Evolutionary conservation across 37 sponge, comb jelly and placozoan genomes (phyloP).

Genomic region (Chondrosia reniformis): DNA sequence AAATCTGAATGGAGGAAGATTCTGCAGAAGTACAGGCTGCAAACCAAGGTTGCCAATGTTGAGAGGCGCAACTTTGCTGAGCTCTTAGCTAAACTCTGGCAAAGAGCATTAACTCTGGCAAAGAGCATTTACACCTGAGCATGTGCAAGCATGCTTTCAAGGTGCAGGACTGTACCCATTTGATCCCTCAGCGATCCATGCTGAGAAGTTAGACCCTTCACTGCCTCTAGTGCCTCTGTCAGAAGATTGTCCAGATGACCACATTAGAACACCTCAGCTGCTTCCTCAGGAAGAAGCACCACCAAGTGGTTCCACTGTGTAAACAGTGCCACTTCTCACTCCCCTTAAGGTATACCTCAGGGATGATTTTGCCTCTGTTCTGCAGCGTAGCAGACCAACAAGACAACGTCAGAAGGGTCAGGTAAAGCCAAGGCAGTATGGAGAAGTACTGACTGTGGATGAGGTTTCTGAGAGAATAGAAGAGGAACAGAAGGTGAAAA

Average conservation of each 20-base stretch:
- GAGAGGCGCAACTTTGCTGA: neutral
- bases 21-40: neutral
- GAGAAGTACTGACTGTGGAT: slow-evolving; percentile 44
- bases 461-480: slow-evolving; percentile 26
- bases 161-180: slow-evolving; percentile 33
- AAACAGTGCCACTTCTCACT: neutral
- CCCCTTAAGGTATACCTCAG: neutral
- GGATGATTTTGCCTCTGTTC: neutral
- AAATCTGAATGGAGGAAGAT: neutral
- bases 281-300: neutral
- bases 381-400: neutral
- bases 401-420: slow-evolving; percentile 9
- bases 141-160: slow-evolving; percentile 22
- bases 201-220: neutral
- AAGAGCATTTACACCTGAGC: neutral
- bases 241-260: neutral
- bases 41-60: slow-evolving; percentile 1
- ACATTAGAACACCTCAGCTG: neutral
- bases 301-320: neutral
- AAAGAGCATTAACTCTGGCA: slow-evolving; percentile 10
- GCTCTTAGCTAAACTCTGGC: slow-evolving; percentile 9
- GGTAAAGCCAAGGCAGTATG: slow-evolving; percentile 31
- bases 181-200: neutral
- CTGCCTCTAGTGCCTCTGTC: neutral
- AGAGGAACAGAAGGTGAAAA: slow-evolving; percentile 13